Evolutionary conservation across 2,888 invertebrate genomes (phyloP).

Genomic region (Caenorhabditis drosophilae): DNA sequence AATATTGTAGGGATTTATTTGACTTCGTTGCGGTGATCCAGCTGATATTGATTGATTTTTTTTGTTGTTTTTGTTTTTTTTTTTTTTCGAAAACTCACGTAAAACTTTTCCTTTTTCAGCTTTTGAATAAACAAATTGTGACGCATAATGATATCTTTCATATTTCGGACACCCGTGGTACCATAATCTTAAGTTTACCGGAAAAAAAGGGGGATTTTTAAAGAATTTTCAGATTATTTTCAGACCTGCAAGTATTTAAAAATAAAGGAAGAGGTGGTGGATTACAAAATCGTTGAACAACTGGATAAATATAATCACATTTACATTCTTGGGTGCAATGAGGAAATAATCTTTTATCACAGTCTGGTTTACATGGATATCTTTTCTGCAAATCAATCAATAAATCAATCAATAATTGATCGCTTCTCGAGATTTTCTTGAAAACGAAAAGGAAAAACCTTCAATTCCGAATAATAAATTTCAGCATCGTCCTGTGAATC

Average conservation of each 20-base stretch:
- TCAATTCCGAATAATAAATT: slow-evolving; percentile 30
- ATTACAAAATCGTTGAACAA: slow-evolving; percentile 62
- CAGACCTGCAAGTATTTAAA: slow-evolving; percentile 60
- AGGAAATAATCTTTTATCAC: slow-evolving; percentile 51
- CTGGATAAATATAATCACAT: slow-evolving; percentile 61
- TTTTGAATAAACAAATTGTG: slow-evolving; percentile 62
- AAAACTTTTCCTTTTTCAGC: slow-evolving; percentile 63
- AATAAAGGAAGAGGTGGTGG: slow-evolving; percentile 63
- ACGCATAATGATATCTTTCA: slow-evolving; percentile 59
- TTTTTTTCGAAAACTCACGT: slow-evolving; percentile 19
- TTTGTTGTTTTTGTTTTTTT: background rate
- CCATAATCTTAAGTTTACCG: slow-evolving; percentile 43
- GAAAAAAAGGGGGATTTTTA: background rate
- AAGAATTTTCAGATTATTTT: background rate
- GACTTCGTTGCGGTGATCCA: slow-evolving; percentile 29
- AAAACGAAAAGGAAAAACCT: background rate
- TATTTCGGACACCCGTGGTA: slow-evolving; percentile 63
- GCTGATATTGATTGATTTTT: slow-evolving; percentile 16
- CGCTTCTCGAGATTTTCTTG: background rate
- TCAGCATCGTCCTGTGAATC: slow-evolving; percentile 36
- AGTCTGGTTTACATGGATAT: slow-evolving; percentile 63
- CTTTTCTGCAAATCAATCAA: slow-evolving; percentile 37
- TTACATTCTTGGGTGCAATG: slow-evolving; percentile 64
- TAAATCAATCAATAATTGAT: no score
- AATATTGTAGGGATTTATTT: slow-evolving; percentile 37